These are phyloP conservation scores for Rhimphoctona megacephalus DNA, from an alignment of 2,888 invertebrate genomes.

Conservation along the genomic window DNA sequence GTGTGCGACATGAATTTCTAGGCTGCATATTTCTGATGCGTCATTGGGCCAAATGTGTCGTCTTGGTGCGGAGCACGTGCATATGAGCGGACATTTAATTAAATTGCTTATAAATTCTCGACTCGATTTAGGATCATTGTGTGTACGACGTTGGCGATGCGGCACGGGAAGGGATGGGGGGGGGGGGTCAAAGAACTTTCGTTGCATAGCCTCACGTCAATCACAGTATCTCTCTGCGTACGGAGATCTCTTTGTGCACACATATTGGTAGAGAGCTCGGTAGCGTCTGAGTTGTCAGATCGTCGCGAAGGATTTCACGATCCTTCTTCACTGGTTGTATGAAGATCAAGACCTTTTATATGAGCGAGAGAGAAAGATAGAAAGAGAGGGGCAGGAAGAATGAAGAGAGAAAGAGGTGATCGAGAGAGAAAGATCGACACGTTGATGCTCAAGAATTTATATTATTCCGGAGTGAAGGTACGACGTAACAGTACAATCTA, in stretches of 20 bases:
- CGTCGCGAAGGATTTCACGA: conserved; percentile 53
- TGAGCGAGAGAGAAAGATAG: not conserved
- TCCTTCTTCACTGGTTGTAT: conserved; percentile 17
- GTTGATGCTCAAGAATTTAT: conserved; percentile 61
- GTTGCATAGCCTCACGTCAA: conserved; percentile 61
- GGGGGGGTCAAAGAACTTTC: conserved; percentile 58
- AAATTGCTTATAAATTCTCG: conserved; percentile 33
- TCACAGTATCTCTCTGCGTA: conserved; percentile 56
- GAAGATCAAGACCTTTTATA: conserved; percentile 30
- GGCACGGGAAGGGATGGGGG: not conserved
- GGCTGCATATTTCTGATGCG: conserved; percentile 32
- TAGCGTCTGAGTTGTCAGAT: conserved; percentile 67
- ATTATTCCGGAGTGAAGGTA: conserved; percentile 65
- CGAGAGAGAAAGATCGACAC: conserved; percentile 45
- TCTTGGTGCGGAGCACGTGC: conserved; percentile 8
- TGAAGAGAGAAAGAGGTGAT: conserved; percentile 15
- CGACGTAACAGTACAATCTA: conserved; percentile 69
- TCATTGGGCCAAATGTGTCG: conserved; percentile 17
- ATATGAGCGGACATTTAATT: conserved; percentile 16
- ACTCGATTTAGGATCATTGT: conserved; percentile 35
- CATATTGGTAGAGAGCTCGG: conserved; percentile 41
- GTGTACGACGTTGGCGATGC: not conserved
- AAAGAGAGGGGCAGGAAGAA: conserved; percentile 9
- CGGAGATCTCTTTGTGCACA: conserved; percentile 35
- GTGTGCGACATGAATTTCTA: conserved; percentile 29